A percentile compares a stretch with the other conserved stretches of the same genome.
Evolutionary conservation across 2,113 vertebrate genomes (phyloP).

Genomic region (Nyctereutes procyonoides): DNA sequence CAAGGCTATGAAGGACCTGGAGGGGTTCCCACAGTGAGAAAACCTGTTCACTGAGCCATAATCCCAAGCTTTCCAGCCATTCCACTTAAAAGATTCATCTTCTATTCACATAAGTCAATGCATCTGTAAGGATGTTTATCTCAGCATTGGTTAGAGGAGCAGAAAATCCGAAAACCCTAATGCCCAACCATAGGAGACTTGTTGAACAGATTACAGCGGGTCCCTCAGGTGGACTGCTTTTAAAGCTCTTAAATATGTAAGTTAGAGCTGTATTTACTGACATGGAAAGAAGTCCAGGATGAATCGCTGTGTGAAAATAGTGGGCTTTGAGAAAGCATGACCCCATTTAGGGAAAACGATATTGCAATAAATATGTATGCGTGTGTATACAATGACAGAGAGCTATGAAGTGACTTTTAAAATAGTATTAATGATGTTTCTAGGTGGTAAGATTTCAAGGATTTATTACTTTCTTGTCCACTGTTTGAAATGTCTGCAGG

Average conservation of each 20-base stretch:
- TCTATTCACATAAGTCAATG: background rate
- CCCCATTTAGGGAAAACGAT: background rate
- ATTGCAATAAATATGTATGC: background rate
- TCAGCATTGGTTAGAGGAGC: background rate
- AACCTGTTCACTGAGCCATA: background rate
- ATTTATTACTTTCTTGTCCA: background rate
- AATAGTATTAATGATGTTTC: background rate
- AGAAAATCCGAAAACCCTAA: background rate
- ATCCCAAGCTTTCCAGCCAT: background rate
- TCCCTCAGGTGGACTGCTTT: background rate
- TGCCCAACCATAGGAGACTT: background rate
- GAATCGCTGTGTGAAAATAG: background rate
- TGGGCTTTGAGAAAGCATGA: background rate
- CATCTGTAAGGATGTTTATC: background rate
- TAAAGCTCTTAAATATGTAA: no score
- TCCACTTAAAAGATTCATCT: background rate
- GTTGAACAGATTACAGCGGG: background rate
- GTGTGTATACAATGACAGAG: background rate
- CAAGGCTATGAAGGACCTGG: accelerated
- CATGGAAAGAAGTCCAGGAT: background rate
- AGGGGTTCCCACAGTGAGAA: background rate
- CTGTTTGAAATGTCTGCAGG: background rate
- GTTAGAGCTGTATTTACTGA: background rate
- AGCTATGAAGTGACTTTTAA: background rate
- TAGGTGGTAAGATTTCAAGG: background rate